Evolutionary conservation across 1,140 invertebrate species (phyloP), one percentile per base, ranked within the genome.

Genomic region (Calephelis virginiensis): DNA sequence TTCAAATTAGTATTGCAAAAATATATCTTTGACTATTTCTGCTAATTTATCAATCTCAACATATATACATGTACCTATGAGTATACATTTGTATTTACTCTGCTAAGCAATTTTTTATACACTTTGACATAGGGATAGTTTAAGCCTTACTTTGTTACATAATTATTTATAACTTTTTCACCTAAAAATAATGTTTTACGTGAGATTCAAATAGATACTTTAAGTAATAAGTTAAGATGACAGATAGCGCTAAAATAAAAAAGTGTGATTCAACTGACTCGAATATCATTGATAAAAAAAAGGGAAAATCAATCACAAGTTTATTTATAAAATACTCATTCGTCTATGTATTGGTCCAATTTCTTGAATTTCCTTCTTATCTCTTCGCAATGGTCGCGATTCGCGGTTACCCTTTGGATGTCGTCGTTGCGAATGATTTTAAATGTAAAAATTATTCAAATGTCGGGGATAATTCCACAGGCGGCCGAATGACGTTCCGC

Each of bases 361-460:
- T 12, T 56, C 71, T 75, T 70, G 74, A 81, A 78, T 74, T 83
- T 81, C 74, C 76, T 84, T 75, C 86, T 90, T 90, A 89, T 90
- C 88, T 90, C 80, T 74, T 76, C 77, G 82, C 84, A 86, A 88
- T 88, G 85, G 83, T 83, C 79, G 82, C 85, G 85, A 88, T 87
- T 83, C 85, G 80, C 81, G 85, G 89, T 89, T 91, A 91, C 89
- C 89, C 89, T 91, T 91, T 91, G 86, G 86, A 91, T 89, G 86
- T 89, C 82, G 83, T 86, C 85, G 80, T 85, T 76, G 82, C 81
- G 83, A 89, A 91, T 91, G 89, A 91, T 91, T 91, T 91, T 91
- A 91, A 91, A 91, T 91, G 89, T 89, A 91, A 89, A 89, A 91
- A 91, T 91, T 91, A 91, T 91, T 91, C 86, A 91, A 91, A 91